Evolutionary conservation across 2,888 invertebrate genomes (phyloP), one percentile per base, ranked within the genome.

Genomic region (Tipula helvola): DNA sequence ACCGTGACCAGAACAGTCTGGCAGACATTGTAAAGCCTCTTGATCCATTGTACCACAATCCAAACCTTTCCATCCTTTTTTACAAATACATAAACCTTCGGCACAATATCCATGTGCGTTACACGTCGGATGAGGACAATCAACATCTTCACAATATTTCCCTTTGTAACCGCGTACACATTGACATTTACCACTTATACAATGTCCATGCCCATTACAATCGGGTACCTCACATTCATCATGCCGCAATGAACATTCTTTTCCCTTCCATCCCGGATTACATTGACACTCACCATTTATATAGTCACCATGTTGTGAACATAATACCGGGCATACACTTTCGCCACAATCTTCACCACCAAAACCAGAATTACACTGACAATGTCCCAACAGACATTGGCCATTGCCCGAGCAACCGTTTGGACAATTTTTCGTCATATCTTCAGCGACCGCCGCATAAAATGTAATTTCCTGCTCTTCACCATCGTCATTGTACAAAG

Each of bases 241-340:
- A 91, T 97, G 97, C 83, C 97, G 94, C 89, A 99, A 92, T 85
- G 97, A 97, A 91, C 99, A 99, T 91, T 99, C 99, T 90, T 96
- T 96, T 89, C 99, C 99, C 92, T 98, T 99, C 98, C 98, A 99
- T 85, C 98, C 98, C 3, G 97, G 96, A 92, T 98, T 98, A 91
- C 99, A 99, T 90, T 97, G 96, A 91, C 99, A 99, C 91, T 97
- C 96, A 71, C 99, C 99, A 90, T 97, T 97, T 89, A 97, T 96
- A 91, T 99, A 99, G 90, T 98, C 97, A 47, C 99, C 99, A 88
- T 98, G 96, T 90, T 98, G 98, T 90, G 96, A 97, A 93, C 99
- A 99, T 86, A 99, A 92, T 3, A 98, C 97, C 86, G 99, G 99
- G 90, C 99, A 99, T 57, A 98, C 97, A 96, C 99, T 98, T 92